These are phyloP conservation scores for Caradrina clavipalpis DNA, from an alignment of 2,888 invertebrate genomes.

Conservation along the genomic window DNA sequence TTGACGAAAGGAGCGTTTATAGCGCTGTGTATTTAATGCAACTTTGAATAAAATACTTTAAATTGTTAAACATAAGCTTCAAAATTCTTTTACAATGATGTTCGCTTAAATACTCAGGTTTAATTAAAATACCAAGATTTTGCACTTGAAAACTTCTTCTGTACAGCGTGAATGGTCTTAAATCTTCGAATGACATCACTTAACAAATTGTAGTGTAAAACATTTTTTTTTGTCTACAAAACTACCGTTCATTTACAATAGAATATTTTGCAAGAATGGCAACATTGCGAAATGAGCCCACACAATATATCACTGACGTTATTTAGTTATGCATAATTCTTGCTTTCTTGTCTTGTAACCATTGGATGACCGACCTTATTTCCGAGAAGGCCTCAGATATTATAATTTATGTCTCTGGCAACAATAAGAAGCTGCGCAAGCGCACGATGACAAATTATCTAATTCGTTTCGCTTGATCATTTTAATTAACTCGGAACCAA, in stretches of 20 bases:
- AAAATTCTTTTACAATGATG: not conserved
- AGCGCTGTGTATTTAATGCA: too few relatives aligned
- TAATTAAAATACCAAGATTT: not conserved
- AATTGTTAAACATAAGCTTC: too few relatives aligned
- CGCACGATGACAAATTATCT: constrained; percentile 86
- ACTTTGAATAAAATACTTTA: too few relatives aligned
- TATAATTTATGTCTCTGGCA: constrained; percentile 78
- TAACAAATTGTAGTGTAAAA: constrained; percentile 30
- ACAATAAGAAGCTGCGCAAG: constrained; percentile 74
- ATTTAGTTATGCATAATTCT: constrained; percentile 58
- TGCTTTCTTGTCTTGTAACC: constrained; percentile 46
- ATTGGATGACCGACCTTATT: constrained; percentile 66
- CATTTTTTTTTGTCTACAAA: constrained; percentile 4
- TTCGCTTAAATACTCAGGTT: not conserved
- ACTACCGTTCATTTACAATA: constrained; percentile 3
- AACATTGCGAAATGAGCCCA: constrained; percentile 28
- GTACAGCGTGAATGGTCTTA: not conserved
- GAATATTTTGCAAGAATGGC: constrained; percentile 39
- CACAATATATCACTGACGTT: constrained; percentile 44
- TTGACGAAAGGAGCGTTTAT: too few relatives aligned
- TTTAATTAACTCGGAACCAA: constrained; percentile 80
- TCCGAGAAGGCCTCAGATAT: constrained; percentile 80
- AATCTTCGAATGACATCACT: constrained; percentile 16
- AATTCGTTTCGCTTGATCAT: constrained; percentile 84
- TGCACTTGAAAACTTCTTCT: not conserved